Conservation (phyloP, 2,888 invertebrate species). For the Drosophila prostipennis region DNA sequence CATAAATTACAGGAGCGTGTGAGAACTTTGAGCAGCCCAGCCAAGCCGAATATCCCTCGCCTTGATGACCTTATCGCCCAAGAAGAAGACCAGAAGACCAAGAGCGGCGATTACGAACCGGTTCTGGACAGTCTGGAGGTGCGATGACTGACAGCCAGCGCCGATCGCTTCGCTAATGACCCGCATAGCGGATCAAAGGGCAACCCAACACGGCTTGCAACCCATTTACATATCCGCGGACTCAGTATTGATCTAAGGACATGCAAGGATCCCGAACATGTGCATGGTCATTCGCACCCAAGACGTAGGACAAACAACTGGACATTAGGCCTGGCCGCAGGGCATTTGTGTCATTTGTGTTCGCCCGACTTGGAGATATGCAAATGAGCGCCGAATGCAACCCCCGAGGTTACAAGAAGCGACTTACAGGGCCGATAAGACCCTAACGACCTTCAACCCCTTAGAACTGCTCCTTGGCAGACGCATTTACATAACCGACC, state of each 20-base stretch:
- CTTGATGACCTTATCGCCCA: slow-evolving; percentile 74
- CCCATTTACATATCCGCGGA: slow-evolving; percentile 48
- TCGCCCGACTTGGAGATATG: slow-evolving; percentile 44
- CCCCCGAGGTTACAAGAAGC: slow-evolving; percentile 65
- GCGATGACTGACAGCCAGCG: slow-evolving; percentile 34
- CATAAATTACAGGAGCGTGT: slow-evolving; percentile 78
- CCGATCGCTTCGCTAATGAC: slow-evolving; percentile 47
- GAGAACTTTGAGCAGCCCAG: slow-evolving; percentile 59
- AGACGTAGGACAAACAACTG: slow-evolving; percentile 53
- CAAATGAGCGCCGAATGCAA: slow-evolving; percentile 63
- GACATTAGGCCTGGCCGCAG: slow-evolving; percentile 52
- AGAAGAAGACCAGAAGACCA: slow-evolving; percentile 8
- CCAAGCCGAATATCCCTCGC: slow-evolving; percentile 14
- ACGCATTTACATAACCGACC: slow-evolving; percentile 70
- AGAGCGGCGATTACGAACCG: slow-evolving; percentile 63
- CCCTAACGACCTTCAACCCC: slow-evolving; percentile 60
- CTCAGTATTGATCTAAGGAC: slow-evolving; percentile 50
- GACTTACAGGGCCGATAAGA: slow-evolving; percentile 19
- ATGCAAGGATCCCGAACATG: slow-evolving; percentile 33
- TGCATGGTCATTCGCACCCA: slow-evolving; percentile 55
- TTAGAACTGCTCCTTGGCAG: slow-evolving; percentile 1
- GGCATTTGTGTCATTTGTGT: slow-evolving; percentile 56
- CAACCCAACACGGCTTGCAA: neutral
- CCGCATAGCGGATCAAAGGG: slow-evolving; percentile 55
- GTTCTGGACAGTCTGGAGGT: slow-evolving; percentile 77